Base-by-base conservation (phyloP, 2,888 invertebrate genomes). In the Anoplius nigerrimus region DNA sequence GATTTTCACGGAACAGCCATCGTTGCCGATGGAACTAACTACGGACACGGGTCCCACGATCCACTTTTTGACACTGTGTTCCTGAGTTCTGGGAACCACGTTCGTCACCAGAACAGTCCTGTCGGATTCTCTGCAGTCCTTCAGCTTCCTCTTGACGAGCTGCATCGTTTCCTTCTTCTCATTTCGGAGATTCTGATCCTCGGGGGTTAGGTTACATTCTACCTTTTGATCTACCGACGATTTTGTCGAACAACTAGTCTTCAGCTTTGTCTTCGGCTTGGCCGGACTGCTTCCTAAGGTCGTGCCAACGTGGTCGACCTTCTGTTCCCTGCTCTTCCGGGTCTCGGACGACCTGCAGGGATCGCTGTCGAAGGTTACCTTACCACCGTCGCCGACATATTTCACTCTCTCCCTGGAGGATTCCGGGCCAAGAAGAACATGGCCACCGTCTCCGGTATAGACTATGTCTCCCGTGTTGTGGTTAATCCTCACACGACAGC, bases 381-480 rank as follows among this genome's bases (percentile, higher is more conserved):
- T 75, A 5, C 87, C 86, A 0, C 86, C 86, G 18, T 83, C 79
- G 0, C 86, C 87, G 45, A 72, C 53, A 73, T 87, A 87, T 20
- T 74, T 80, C 34, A 87, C 79, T 0, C 72, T 80, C 0, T 72
- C 69, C 18, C 46, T 72, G 8, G 79, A 76, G 0, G 82, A 84
- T 13, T 81, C 76, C 2, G 79, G 62, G 0, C 86, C 87, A 2
- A 87, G 69, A 0, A 75, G 20, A 2, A 87, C 79, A 0, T 73
- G 74, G 0, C 87, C 87, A 0, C 87, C 88, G 63, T 87, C 87
- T 0, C 87, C 88, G 1, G 54, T 75, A 66, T 86, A 88, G 60
- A 83, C 81, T 20, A 87, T 82, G 13, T 75, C 72, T 0, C 88
- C 87, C 4, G 68, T 58, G 62, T 87, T 88, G 8, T 73, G 75